Percentiles rank a stretch among this genome's conserved stretches.
phyloP scores from a whole-genome alignment of 2,113 vertebrate species.

The Ia io region DNA sequence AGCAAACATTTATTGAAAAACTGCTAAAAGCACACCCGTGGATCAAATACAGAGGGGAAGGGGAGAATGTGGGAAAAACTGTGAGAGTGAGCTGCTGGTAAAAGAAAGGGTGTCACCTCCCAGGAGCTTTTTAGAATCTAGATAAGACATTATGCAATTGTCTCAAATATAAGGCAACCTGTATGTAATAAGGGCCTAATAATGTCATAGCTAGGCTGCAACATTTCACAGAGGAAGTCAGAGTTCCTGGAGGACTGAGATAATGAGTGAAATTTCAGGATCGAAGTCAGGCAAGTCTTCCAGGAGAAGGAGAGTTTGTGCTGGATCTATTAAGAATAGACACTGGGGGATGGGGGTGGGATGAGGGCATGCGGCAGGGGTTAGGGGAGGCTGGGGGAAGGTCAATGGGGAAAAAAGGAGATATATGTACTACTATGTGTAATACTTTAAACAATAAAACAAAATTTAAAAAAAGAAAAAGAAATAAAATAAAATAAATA shows the following conservation, averaged over 20 bases:
- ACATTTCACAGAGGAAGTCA: background rate
- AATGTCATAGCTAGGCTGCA: background rate
- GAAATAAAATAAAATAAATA: too few species aligned
- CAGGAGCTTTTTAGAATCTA: background rate
- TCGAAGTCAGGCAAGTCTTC: background rate
- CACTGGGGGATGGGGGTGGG: too few species aligned
- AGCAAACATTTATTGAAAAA: background rate
- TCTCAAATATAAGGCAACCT: conserved; percentile 15
- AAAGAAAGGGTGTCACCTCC: background rate
- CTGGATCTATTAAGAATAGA: background rate
- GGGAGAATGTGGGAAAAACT: background rate
- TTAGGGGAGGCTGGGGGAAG: too few species aligned
- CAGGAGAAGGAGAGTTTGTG: background rate
- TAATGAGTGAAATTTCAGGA: background rate
- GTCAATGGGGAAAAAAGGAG: too few species aligned
- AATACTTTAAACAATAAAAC: too few species aligned
- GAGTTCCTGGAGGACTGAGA: background rate
- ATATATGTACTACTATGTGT: too few species aligned
- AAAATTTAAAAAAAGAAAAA: too few species aligned
- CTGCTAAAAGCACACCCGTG: background rate
- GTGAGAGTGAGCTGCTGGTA: background rate
- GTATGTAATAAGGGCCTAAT: background rate
- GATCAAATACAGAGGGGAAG: background rate
- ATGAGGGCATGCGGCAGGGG: too few species aligned
- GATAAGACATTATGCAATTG: background rate